Evolutionary conservation across 2,797 vertebrate species (phyloP), one percentile per base, ranked within the genome.

Genomic region (Danionella dracula): DNA sequence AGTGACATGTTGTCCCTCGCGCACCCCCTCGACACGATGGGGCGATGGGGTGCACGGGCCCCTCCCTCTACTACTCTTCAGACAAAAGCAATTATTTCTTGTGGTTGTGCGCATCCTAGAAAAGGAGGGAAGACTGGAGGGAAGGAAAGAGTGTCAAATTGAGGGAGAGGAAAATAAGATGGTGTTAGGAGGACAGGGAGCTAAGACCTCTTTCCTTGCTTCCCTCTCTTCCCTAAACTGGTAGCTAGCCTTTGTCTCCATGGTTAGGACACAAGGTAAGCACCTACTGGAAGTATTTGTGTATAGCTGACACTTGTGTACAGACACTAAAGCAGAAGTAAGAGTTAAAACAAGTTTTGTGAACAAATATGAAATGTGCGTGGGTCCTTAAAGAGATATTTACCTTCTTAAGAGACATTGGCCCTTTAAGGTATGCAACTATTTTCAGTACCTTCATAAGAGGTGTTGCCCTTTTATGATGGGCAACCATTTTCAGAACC

Each of bases 81-180:
- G 92, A 95, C 93, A 95, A 94, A 95, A 94, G 93, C 93, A 93
- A 94, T 94, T 93, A 94, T 92, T 93, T 92, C 92, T 89, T 91
- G 90, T 90, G 87, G 86, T 86, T 88, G 87, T 87, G 86, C 73
- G 73, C 82, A 85, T 87, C 82, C 87, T 82, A 81, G 85, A 85
- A 85, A 86, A 86, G 58, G 63, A 48, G 27, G 66, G 65, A 72
- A 45, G 59, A 68, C 46, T 67, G 63, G 85, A 86, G 81, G 84
- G 83, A 85, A 67, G 72, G 84, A 83, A 81, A 84, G 85, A 85
- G 84, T 83, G 84, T 76, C 82, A 87, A 85, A 85, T 83, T 85
- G 81, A 84, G 84, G 79, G 80, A 85, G 79, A 85, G 83, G 84
- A 85, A 88, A 82, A 86, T 76, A 84, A 82, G 84, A 80, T 85